phyloP scores from a whole-genome alignment of 2,888 invertebrate genomes.

The Epinotia bilunana region DNA sequence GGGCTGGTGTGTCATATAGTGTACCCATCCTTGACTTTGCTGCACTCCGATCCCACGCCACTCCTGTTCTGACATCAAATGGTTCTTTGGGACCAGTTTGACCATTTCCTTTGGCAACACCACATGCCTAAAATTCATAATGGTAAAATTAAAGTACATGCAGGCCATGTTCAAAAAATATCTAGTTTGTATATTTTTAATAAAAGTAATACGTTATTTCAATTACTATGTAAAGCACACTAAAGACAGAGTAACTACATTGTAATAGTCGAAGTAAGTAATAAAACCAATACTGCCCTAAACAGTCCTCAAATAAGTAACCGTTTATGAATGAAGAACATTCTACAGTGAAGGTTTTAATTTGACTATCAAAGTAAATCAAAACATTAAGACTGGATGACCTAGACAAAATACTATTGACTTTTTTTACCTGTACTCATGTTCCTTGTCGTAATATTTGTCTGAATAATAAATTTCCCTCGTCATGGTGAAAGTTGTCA shows the following conservation, averaged over 20 bases:
- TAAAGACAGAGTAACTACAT: neutral
- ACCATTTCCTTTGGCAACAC: conserved; percentile 96
- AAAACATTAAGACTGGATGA: neutral
- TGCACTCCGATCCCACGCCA: conserved; percentile 98
- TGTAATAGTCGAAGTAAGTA: neutral
- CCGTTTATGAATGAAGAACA: neutral
- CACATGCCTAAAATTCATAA: conserved; percentile 90
- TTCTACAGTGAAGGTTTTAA: neutral
- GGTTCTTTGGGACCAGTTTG: conserved; percentile 95
- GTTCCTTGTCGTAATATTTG: conserved; percentile 95
- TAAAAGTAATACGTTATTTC: neutral
- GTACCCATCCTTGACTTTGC: conserved; percentile 98
- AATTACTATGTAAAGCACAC: neutral
- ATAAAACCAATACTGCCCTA: neutral
- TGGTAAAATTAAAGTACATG: neutral
- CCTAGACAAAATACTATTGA: neutral
- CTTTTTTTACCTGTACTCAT: conserved; percentile 93
- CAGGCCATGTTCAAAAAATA: neutral
- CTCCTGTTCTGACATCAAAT: conserved; percentile 96
- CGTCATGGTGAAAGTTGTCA: conserved; percentile 74
- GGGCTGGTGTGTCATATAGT: conserved; percentile 98
- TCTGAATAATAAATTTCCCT: conserved; percentile 96
- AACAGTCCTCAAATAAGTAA: neutral
- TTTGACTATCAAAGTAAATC: neutral
- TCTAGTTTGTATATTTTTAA: no score